These are phyloP conservation scores for Sphaerophoria rueppellii DNA, from an alignment of 2,888 invertebrate genomes.

Conservation along the genomic window DNA sequence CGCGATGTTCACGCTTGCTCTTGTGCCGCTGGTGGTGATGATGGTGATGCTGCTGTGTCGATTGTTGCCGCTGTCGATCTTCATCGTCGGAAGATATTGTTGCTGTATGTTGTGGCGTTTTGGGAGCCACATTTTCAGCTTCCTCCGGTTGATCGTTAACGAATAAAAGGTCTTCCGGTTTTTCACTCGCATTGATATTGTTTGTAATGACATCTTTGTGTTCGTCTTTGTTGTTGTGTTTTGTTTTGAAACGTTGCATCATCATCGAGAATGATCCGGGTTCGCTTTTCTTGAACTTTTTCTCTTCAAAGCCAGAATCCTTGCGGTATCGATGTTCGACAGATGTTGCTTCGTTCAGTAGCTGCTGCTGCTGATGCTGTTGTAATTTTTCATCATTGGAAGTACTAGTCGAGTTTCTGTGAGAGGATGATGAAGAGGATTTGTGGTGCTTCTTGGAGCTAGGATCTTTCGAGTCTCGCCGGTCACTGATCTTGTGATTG, in stretches of 20 bases:
- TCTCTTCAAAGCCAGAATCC: constrained; percentile 76
- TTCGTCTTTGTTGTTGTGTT: constrained; percentile 75
- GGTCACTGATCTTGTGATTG: constrained; percentile 83
- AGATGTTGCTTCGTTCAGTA: constrained; percentile 46
- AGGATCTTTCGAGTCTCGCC: constrained; percentile 89
- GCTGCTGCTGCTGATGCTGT: constrained; percentile 54
- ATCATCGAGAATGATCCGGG: constrained; percentile 62
- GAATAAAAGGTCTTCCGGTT: constrained; percentile 42
- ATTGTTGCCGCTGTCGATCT: constrained; percentile 55
- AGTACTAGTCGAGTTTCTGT: constrained; percentile 6
- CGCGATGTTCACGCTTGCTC: constrained; percentile 80
- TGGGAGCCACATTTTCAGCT: constrained; percentile 56
- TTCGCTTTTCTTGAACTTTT: constrained; percentile 78
- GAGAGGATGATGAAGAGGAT: constrained; percentile 44
- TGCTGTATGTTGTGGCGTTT: constrained; percentile 55
- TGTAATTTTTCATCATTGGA: constrained; percentile 73
- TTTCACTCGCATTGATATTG: constrained; percentile 58
- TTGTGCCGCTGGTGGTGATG: constrained; percentile 79
- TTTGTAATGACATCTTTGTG: constrained; percentile 51
- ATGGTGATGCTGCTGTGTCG: constrained; percentile 51
- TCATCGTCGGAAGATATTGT: constrained; percentile 74
- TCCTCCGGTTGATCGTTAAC: constrained; percentile 51
- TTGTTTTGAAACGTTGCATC: constrained; percentile 69
- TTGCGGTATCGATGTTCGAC: constrained; percentile 79
- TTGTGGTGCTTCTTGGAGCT: constrained; percentile 74